Evolutionary conservation across 1,140 invertebrate genomes (phyloP), one percentile per base, ranked within the genome.

Genomic region (Drosophila oshimai): DNA sequence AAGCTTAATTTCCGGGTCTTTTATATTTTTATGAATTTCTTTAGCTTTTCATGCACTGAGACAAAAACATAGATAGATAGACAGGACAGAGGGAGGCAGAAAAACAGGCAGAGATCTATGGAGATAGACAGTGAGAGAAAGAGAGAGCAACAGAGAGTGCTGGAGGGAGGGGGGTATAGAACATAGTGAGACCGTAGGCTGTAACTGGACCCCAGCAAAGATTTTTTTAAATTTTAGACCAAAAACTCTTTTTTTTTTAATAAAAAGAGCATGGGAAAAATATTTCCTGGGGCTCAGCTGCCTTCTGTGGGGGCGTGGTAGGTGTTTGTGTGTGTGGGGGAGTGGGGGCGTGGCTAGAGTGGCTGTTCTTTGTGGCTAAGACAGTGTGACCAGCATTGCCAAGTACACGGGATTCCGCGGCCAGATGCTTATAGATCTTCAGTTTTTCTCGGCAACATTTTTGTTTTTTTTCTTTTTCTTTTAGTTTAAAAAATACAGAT

Each of bases 371-470:
- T 28, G 42, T 62, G 34, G 51, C 47, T 49, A 22, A 67, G 55
- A 65, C 58, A 70, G 45, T 42, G 67, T 53, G 39, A 58, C 72
- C 74, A 73, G 75, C 84, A 88, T 89, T 90, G 83, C 89, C 89
- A 90, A 90, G 67, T 89, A 91, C 90, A 91, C 90, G 90, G 89
- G 74, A 86, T 86, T 90, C 81, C 77, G 84, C 86, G 89, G 73
- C 89, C 90, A 91, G 90, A 91, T 91, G 80, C 76, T 81, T 88
- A 89, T 81, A 41, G 77, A 81, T 89, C 78, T 74, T 89, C 51
- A 73, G 54, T 74, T 44, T 70, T 88, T 78, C 64, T 77, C 29
- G 18, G 9, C 5, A 49, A 34, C 44, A n/a, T 26, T 13, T 36
- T 6, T 10, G 10, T 37, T 54, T 20, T 67, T 58, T 55, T 72